Evolutionary conservation across 2,113 vertebrate species (phyloP).

Genomic region (Dasypus novemcinctus): DNA sequence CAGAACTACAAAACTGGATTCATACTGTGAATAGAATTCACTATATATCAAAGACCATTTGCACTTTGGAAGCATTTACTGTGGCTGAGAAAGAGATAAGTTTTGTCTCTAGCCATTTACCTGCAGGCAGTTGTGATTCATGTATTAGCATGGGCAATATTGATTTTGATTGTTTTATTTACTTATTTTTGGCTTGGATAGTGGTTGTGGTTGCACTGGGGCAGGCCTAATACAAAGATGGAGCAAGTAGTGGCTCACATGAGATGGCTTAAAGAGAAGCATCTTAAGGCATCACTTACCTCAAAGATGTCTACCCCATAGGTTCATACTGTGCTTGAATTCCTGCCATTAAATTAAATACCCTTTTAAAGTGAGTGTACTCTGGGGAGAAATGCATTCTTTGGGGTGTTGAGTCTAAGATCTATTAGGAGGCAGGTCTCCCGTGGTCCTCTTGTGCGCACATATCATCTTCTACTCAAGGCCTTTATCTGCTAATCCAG

Average conservation of each 20-base stretch:
- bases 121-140: background rate
- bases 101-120: conserved; percentile 20
- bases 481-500: background rate
- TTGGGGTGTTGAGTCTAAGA: background rate
- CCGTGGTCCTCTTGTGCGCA: background rate
- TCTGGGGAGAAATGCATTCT: background rate
- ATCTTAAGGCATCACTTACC: background rate
- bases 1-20: conserved; percentile 9
- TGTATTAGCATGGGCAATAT: background rate
- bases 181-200: background rate
- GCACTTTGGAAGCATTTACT: background rate
- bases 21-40: background rate
- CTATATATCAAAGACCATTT: background rate
- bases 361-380: background rate
- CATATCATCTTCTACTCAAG: background rate
- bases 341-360: background rate
- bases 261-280: background rate
- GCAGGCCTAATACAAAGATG: background rate
- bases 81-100: background rate
- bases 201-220: background rate
- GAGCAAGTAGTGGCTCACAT: background rate
- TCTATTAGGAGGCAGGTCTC: background rate
- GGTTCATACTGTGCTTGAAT: background rate
- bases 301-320: background rate
- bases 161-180: background rate